These are phyloP conservation scores for Lophotis ruficrista DNA, from an alignment of 2,113 vertebrate genomes.

Conservation along the genomic window DNA sequence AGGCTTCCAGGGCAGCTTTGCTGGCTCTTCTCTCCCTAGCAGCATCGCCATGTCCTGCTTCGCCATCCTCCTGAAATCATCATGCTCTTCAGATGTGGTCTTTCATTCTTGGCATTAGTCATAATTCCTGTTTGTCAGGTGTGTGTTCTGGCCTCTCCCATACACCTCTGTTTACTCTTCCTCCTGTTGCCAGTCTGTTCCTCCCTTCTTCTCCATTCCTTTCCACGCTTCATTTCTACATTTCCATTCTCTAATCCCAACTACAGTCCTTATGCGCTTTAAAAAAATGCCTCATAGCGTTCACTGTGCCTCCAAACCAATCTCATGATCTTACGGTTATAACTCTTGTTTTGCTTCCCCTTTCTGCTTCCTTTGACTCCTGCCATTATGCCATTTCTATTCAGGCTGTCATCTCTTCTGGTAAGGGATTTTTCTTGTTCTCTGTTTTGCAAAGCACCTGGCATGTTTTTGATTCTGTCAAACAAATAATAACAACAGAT, in stretches of 20 bases:
- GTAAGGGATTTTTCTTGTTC: conserved; percentile 67
- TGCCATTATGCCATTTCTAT: conserved; percentile 69
- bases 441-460: conserved; percentile 70
- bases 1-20: conserved; percentile 55
- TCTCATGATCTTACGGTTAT: conserved; percentile 70
- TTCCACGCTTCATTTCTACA: conserved; percentile 64
- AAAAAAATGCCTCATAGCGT: conserved; percentile 71
- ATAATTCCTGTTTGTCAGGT: conserved; percentile 66
- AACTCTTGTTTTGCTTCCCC: conserved; percentile 68
- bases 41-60: conserved; percentile 56
- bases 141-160: conserved; percentile 65
- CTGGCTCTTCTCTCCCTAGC: conserved; percentile 66
- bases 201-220: conserved; percentile 70
- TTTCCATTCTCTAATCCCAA: conserved; percentile 66
- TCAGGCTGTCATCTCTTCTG: conserved; percentile 68
- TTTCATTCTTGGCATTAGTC: conserved; percentile 57
- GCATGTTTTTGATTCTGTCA: conserved; percentile 72
- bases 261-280: conserved; percentile 58
- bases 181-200: conserved; percentile 65
- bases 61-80: conserved; percentile 56
- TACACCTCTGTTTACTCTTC: conserved; percentile 65
- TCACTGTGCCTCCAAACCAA: conserved; percentile 72
- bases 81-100: conserved; percentile 61
- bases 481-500: conserved; percentile 72
- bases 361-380: conserved; percentile 64